Evolutionary conservation across 2,888 invertebrate genomes (phyloP).

Genomic region (Ferdinandea cuprea): DNA sequence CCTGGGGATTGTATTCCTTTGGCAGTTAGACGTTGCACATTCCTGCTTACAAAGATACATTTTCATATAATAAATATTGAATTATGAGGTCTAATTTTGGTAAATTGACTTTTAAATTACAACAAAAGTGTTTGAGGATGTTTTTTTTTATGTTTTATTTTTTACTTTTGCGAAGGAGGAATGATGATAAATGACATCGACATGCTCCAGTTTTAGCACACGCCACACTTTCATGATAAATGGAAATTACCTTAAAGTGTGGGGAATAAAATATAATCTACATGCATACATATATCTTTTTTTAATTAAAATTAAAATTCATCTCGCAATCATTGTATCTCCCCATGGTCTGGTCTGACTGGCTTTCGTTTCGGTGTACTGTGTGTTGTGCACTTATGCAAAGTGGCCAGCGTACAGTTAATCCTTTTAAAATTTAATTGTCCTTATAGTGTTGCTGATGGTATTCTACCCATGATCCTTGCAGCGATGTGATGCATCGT

Average conservation of each 20-base stretch:
- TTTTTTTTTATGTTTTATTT: not conserved
- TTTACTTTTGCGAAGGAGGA: not conserved
- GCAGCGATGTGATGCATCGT: slow-evolving; percentile 7
- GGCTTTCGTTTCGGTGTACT: not conserved
- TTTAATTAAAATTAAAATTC: slow-evolving; percentile 65
- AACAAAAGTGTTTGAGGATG: slow-evolving; percentile 3
- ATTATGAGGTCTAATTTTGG: slow-evolving; percentile 45
- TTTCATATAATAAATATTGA: slow-evolving; percentile 50
- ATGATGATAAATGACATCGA: slow-evolving; percentile 16
- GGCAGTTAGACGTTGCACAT: slow-evolving; percentile 2
- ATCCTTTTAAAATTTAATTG: slow-evolving; percentile 42
- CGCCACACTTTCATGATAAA: slow-evolving; percentile 24
- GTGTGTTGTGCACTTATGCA: slow-evolving; percentile 31
- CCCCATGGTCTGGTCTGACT: not conserved
- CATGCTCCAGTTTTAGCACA: slow-evolving; percentile 11
- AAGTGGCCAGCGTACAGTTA: slow-evolving; percentile 45
- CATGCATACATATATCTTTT: not conserved
- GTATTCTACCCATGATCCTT: not conserved
- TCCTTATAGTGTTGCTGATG: slow-evolving; percentile 11
- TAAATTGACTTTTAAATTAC: slow-evolving; percentile 48
- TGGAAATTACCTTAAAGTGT: slow-evolving; percentile 7
- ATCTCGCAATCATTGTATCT: slow-evolving; percentile 13
- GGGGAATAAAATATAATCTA: not conserved
- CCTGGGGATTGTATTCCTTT: not conserved
- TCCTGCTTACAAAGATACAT: not conserved